These are phyloP conservation scores for Paragorgia papillata DNA, from an alignment of 92 coral and sea anemone species.

Conservation along the genomic window DNA sequence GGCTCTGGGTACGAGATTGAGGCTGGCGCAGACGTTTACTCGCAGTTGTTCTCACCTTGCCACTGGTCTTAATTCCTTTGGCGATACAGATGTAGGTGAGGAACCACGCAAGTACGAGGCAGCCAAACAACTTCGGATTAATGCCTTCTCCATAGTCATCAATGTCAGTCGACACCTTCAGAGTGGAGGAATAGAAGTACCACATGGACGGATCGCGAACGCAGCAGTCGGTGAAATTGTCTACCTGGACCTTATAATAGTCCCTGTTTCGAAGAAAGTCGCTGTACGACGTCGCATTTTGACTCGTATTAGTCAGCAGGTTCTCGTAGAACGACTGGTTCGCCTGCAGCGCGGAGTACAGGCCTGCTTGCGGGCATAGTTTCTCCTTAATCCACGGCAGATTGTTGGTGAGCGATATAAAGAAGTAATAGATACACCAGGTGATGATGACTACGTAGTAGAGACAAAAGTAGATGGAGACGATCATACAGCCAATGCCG, in stretches of 20 bases:
- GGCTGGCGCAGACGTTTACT: too few relatives aligned
- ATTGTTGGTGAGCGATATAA: constrained; percentile 28
- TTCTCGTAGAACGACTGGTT: constrained; percentile 24
- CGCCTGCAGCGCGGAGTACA: constrained; percentile 32
- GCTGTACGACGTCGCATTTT: constrained; percentile 35
- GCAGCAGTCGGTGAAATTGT: constrained; percentile 86
- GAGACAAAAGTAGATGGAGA: constrained; percentile 31
- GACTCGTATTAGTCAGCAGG: constrained; percentile 31
- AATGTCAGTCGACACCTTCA: constrained; percentile 78
- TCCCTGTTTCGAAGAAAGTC: constrained; percentile 31
- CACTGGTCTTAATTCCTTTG: constrained; percentile 97
- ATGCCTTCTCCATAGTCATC: constrained; percentile 83
- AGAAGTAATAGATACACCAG: constrained; percentile 44
- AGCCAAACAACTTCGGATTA: constrained; percentile 85
- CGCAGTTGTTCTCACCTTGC: constrained; percentile 67
- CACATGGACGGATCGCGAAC: constrained; percentile 95
- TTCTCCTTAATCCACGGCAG: constrained; percentile 43
- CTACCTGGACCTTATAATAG: not conserved
- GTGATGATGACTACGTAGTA: constrained; percentile 39
- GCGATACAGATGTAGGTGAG: constrained; percentile 93
- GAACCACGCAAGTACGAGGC: constrained; percentile 94
- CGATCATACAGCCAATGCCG: constrained; percentile 38
- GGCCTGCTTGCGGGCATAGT: constrained; percentile 66
- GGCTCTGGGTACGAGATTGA: too few relatives aligned
- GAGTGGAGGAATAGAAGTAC: constrained; percentile 89